Base-by-base conservation (phyloP, 2,888 invertebrate species). In the Myopa testacea region DNA sequence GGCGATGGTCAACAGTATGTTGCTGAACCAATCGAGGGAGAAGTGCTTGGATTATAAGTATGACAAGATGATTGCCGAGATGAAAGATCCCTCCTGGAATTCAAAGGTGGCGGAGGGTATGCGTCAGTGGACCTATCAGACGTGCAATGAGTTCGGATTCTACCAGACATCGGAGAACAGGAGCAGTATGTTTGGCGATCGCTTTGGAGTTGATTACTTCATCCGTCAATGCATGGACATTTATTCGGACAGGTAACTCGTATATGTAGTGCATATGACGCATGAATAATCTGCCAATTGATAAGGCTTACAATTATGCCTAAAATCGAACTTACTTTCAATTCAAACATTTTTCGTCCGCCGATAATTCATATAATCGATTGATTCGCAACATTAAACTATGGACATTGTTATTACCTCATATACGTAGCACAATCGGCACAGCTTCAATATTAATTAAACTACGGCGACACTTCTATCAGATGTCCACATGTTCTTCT, bases 81-180 rank as follows among this genome's bases (percentile, higher is more conserved):
- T 96, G 86, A 91, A 92, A 81, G 92, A 95, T 79, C 88, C 90
- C 2, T 91, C 92, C 4, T 96, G 95, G 95, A 89, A 91, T 14
- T 92, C 93, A 16, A 93, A 93, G 87, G 94, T 94, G 91, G 94
- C 92, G 88, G 85, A 84, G 40, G 88, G 88, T 60, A 94, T 91
- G 82, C 94, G 98, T 0, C 95, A 96, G 85, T 98, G 98, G 98
- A 94, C 92, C 78, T 98, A 97, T 88, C 98, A 98, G 90, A 98
- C 98, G 0, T 98, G 98, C 87, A 96, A 95, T 0, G 98, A 98
- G 88, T 98, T 98, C 87, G 98, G 98, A 40, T 98, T 95, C 89
- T 98, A 94, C 89, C 98, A 98, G 90, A 95, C 96, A 0, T 96
- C 97, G 0, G 86, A 86, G 19, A 85, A 88, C n/a, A 83, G 84